Percentiles rank a stretch among this genome's conserved stretches.
Evolutionary conservation across 1,140 invertebrate species (phyloP).

Genomic region (Mylabris phalerata): DNA sequence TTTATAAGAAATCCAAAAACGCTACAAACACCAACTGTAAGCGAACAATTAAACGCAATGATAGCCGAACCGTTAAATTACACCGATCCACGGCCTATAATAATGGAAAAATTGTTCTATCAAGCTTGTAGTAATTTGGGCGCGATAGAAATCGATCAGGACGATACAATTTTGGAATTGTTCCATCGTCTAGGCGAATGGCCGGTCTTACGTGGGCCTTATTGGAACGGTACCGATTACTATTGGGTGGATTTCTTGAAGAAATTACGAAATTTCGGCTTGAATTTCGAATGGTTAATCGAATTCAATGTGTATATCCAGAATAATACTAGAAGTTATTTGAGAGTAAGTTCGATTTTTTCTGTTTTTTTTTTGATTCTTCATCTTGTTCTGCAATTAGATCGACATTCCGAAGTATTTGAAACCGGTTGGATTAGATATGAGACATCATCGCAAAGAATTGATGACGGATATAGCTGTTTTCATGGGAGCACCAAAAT

Average conservation of each 20-base stretch:
- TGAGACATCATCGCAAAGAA: background rate
- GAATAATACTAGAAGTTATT: constrained; percentile 5
- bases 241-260: constrained; percentile 45
- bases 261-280: constrained; percentile 52
- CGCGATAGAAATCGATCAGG: constrained; percentile 5
- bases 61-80: background rate
- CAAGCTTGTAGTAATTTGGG: constrained; percentile 1
- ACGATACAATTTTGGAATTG: constrained; percentile 45
- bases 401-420: constrained; percentile 3
- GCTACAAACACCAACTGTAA: background rate
- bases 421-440: background rate
- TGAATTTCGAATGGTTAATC: constrained; percentile 12
- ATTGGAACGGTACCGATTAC: constrained; percentile 13
- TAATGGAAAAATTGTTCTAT: constrained; percentile 8
- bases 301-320: constrained; percentile 1
- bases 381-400: background rate
- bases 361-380: no score
- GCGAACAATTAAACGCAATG: constrained; percentile 1
- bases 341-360: constrained; percentile 1
- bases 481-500: constrained; percentile 1
- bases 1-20: background rate
- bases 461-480: constrained; percentile 4
- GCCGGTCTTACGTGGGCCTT: constrained; percentile 11
- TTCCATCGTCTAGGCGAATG: constrained; percentile 52
- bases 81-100: background rate